Evolutionary conservation across 2,113 vertebrate species (phyloP), one percentile per base, ranked within the genome.

Genomic region (Rattus rattus): DNA sequence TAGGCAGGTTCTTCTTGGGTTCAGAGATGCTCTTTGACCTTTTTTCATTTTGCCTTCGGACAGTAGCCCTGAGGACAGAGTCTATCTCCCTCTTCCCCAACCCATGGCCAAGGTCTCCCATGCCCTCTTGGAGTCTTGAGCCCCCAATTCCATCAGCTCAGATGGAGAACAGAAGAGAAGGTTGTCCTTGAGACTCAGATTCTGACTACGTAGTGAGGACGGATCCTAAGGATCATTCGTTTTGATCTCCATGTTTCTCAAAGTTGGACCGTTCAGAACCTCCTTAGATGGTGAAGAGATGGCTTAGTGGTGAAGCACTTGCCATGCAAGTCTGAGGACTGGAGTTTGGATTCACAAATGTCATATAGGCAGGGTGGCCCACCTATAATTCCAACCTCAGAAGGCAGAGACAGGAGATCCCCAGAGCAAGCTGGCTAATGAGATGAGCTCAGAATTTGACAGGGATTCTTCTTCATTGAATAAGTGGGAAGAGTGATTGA

Each of bases 71-170:
- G 3, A 36, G 79, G n/a, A 85, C 12, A 77, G 56, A 65, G 4
- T 5, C 47, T 73, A 63, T 36, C 47, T 12, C 11, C 16, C 43
- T 49, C 22, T 86, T 2, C 4, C 19, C 43, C 28, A 59, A 0
- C 13, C 59, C 22, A 4, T 0, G 4, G 77, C 14, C 22, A 33
- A 43, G 24, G 2, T 14, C 72, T 65, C 20, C 22, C 0, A 0
- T 1, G 13, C 63, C 12, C 2, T 72, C 39, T 61, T n/a, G 77
- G 70, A 12, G 8, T 94, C 88, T n/a, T 19, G 17, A 90, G 28
- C 12, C 28, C n/a, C n/a, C 3, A 43, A 49, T 59, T 3, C 7
- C 28, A 20, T 43, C 73, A 54, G 65, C 24, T 39, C 1, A 4
- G 19, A 24, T 61, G 30, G 20, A 30, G 9, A 81, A 39, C 49